phyloP scores from a whole-genome alignment of 2,113 vertebrate species.

The Phaethon lepturus region DNA sequence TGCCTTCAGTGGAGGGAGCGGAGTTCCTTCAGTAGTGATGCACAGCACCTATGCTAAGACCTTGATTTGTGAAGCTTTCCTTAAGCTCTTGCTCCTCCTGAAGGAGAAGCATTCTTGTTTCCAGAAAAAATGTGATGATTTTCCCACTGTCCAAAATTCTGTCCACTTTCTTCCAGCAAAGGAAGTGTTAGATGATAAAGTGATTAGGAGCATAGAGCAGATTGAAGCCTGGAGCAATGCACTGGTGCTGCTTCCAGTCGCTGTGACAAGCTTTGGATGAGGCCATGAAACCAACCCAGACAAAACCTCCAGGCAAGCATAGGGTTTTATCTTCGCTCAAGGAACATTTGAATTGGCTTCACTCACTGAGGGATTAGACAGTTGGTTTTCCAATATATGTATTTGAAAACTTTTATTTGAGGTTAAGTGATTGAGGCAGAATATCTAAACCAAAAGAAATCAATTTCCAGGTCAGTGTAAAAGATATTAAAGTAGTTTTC shows the following conservation, averaged over 20 bases:
- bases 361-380: not conserved
- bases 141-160: not conserved
- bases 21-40: not conserved
- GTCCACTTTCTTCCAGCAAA: not conserved
- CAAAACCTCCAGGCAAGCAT: not conserved
- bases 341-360: not conserved
- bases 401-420: not conserved
- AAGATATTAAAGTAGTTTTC: not conserved
- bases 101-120: not conserved
- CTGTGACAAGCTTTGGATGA: not conserved
- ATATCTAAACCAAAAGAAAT: not conserved
- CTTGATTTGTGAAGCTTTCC: not conserved
- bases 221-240: not conserved
- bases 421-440: not conserved
- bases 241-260: not conserved
- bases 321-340: not conserved
- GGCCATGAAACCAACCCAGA: not conserved
- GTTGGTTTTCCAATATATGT: not conserved
- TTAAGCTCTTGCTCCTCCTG: not conserved
- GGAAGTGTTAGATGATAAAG: not conserved
- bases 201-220: not conserved
- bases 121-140: not conserved
- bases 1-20: not conserved
- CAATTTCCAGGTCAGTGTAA: not conserved
- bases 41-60: not conserved